Base-by-base conservation (phyloP, 2,113 vertebrate genomes). In the Halichoeres trimaculatus region DNA sequence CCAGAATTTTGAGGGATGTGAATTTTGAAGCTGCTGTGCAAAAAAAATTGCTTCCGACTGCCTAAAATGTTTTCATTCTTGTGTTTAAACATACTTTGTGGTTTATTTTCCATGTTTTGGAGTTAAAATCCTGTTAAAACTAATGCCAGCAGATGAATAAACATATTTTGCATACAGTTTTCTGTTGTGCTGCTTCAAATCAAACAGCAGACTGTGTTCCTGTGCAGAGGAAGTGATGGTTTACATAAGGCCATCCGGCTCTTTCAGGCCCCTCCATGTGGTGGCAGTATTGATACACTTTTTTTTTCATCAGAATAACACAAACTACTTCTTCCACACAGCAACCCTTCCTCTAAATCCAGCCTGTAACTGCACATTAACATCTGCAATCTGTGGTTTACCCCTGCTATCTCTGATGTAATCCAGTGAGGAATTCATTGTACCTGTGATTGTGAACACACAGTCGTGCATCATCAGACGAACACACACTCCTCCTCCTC, bases 281-380 rank as follows among this genome's bases (percentile, higher is more conserved):
- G 86, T 84, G 91, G 88, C 90, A 76, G 88, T 93, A 76, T 89
- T 91, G 88, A 85, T 60, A 74, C 84, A 90, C 83, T 82, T 85
- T 80, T 82, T 85, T 80, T 69, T 81, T 63, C 19, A 81, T 22
- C 73, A 53, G 50, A 69, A 80, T 48, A 69, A 53, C 41, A 74
- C 74, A 76, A 51, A 76, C 50, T 62, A 12, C 12, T 2, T 41
- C 40, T 34, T 5, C 36, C 34, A 51, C 30, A 76, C 48, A 62
- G 71, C 45, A 50, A 43, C 20, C 48, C 52, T 51, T n/a, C 35
- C 47, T 55, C 35, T 22, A 30, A 63, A 10, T 61, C 56, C 36
- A 40, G 30, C 43, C 43, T 23, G 41, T 55, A 57, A 73, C 23
- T 51, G 43, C 67, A 68, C 43, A 41, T 64, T 36, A 48, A 54